Base-by-base conservation (phyloP, 2,888 invertebrate genomes). In the Andrena praecox region DNA sequence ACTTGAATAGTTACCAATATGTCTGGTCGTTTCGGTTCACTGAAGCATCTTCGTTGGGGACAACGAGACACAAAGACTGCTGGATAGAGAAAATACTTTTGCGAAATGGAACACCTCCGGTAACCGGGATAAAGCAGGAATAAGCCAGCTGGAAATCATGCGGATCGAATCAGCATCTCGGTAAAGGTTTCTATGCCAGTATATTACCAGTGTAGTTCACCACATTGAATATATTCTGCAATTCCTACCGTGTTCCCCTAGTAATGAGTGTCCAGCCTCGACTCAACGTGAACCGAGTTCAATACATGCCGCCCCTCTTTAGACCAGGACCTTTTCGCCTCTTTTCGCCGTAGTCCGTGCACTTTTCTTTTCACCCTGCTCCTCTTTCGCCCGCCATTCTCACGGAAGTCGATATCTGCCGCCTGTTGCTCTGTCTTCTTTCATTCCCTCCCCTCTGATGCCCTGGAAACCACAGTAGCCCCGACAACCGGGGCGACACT, bases 351-450 rank as follows among this genome's bases (percentile, higher is more conserved):
- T 59, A 42, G 42, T 66, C 52, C 50, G 56, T 27, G 54, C 59
- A 27, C 20, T 29, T 56, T 50, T 54, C 24, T 10, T 10, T 52
- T n/a, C 7, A 2, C n/a, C 31, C 56, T 35, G 12, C 2, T 8
- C 42, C n/a, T 64, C 76, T 63, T 66, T 80, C 76, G 69, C 77
- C 68, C 24, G 16, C 63, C 64, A 73, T 80, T 82, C 77, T 74
- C 70, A 60, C 66, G 82, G 78, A 80, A 88, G 85, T 88, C 88
- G 86, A 88, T 88, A 88, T 82, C 88, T 72, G 63, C 85, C 83
- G 88, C 88, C 88, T 88, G 88, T 88, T 88, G 88, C 88, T 82
- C 79, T 78, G 63, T 70, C 75, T 75, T 69, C 70, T 69, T 76
- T 77, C 78, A 68, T 72, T 66, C 71, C 66, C 72, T 12, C 48